Conservation (phyloP, 35 echinoderm and acorn worm species). For the Eucidaris tribuloides region DNA sequence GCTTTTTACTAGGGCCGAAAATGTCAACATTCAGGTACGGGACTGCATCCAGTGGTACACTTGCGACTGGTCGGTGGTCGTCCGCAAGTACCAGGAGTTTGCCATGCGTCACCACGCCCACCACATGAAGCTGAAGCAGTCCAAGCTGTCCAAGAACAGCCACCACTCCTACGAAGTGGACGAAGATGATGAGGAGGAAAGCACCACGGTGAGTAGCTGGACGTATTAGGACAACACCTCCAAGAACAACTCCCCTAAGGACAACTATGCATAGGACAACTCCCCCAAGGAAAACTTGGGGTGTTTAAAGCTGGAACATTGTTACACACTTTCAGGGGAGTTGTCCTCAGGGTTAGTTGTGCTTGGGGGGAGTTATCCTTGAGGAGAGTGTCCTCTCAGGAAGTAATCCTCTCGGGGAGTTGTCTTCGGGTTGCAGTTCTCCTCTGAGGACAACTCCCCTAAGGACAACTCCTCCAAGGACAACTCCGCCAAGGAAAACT, state of each 20-base stretch:
- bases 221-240: not conserved
- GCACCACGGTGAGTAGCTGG: constrained; percentile 25
- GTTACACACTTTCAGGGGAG: not conserved
- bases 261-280: not conserved
- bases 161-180: constrained; percentile 84
- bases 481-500: not conserved
- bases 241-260: not conserved
- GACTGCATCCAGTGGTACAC: constrained; percentile 96
- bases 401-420: no score
- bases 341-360: not conserved
- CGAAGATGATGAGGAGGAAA: constrained; percentile 68
- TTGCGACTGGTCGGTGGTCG: constrained; percentile 81
- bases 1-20: constrained; percentile 83
- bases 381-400: no score
- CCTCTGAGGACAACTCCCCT: not conserved
- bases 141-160: constrained; percentile 17
- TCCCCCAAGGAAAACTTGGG: not conserved
- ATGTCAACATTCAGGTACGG: constrained; percentile 59
- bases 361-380: not conserved
- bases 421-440: no score
- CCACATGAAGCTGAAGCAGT: constrained; percentile 47
- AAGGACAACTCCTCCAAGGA: not conserved
- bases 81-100: constrained; percentile 70
- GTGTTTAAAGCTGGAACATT: not conserved
- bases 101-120: constrained; percentile 52